Evolutionary conservation across 1,140 invertebrate genomes (phyloP).

Genomic region (Chelonus insularis): DNA sequence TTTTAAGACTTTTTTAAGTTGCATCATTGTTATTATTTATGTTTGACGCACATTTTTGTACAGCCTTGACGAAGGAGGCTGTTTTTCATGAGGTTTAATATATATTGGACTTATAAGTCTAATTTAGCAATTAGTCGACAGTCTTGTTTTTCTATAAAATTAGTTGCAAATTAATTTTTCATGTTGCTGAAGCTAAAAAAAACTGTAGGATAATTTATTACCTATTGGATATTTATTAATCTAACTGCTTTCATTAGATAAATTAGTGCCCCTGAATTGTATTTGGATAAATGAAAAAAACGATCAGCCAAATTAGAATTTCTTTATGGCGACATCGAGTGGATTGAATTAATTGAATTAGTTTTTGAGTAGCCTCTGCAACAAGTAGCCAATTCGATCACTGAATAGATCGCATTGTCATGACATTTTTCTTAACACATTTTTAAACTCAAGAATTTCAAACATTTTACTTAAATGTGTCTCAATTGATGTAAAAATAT

Average conservation of each 20-base stretch:
- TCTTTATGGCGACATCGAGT: conserved; percentile 25
- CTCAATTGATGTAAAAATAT: conserved; percentile 26
- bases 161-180: too few relatives aligned
- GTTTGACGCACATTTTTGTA: too few relatives aligned
- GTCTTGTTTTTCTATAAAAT: too few relatives aligned
- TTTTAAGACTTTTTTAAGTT: too few relatives aligned
- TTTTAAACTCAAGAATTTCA: conserved; percentile 8
- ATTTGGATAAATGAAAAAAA: not conserved
- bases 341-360: conserved; percentile 29
- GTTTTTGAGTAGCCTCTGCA: conserved; percentile 23
- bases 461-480: conserved; percentile 19
- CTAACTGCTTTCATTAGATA: not conserved
- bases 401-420: conserved; percentile 31
- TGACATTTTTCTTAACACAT: conserved; percentile 29
- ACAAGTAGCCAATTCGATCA: not conserved
- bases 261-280: not conserved
- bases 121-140: too few relatives aligned
- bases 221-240: not conserved
- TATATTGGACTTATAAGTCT: too few relatives aligned
- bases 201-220: not conserved
- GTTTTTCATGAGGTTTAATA: too few relatives aligned
- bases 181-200: too few relatives aligned
- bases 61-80: too few relatives aligned
- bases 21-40: too few relatives aligned
- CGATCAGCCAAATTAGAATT: conserved; percentile 28